Evolutionary conservation across 1,140 invertebrate species (phyloP).

Genomic region (Cydia pomonella): DNA sequence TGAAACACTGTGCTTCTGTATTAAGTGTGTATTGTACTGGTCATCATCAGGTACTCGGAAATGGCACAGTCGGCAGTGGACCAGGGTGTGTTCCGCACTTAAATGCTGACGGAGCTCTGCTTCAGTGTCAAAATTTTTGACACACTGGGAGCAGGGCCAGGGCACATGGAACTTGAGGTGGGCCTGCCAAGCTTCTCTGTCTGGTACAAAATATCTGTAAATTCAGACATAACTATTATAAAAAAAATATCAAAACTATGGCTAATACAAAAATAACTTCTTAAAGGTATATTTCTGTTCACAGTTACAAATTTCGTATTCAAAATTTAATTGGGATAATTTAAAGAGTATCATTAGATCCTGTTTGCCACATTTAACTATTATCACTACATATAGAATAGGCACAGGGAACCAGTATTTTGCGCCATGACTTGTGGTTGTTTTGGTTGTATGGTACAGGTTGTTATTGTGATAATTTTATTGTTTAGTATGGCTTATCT

Average conservation of each 20-base stretch:
- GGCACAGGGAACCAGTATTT: too few species aligned
- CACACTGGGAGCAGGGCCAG: conserved; percentile 75
- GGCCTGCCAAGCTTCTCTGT: conserved; percentile 60
- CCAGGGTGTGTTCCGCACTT: conserved; percentile 61
- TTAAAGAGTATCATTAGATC: too few species aligned
- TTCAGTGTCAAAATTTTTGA: conserved; percentile 64
- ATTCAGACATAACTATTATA: conserved; percentile 27
- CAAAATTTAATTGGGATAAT: too few species aligned
- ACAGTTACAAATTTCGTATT: too few species aligned
- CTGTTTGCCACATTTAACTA: too few species aligned
- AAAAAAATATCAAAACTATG: not conserved
- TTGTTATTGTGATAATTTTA: too few species aligned
- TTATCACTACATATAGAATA: too few species aligned
- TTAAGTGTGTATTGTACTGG: conserved; percentile 66
- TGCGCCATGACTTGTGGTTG: too few species aligned
- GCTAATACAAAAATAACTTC: not conserved
- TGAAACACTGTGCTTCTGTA: conserved; percentile 72
- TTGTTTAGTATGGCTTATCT: too few species aligned
- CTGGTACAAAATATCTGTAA: conserved; percentile 73
- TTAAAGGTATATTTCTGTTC: too few species aligned
- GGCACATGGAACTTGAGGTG: conserved; percentile 71
- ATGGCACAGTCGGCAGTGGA: conserved; percentile 75
- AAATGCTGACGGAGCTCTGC: conserved; percentile 59
- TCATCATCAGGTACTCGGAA: conserved; percentile 67
- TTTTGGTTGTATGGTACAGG: too few species aligned